phyloP scores from a whole-genome alignment of 2,888 invertebrate genomes.

The Miltochrista miniata region DNA sequence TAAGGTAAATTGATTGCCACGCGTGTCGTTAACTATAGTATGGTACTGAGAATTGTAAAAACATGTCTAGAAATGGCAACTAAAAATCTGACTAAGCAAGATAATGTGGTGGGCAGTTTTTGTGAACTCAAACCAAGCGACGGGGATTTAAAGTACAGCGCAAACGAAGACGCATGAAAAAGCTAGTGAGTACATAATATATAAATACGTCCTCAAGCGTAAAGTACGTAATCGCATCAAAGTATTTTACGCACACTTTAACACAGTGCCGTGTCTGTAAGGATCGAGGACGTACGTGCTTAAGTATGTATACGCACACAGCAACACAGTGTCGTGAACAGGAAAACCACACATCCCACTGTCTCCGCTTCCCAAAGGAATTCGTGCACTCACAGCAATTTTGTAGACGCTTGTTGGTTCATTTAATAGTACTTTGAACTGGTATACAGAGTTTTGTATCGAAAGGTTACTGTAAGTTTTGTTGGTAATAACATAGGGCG shows the following conservation, averaged over 20 bases:
- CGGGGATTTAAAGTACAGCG: too few species aligned
- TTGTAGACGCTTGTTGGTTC: conserved; percentile 42
- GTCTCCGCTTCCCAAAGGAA: conserved; percentile 25
- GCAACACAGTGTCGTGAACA: conserved; percentile 9
- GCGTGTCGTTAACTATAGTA: too few species aligned
- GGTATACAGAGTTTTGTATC: conserved; percentile 38
- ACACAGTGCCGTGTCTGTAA: neutral
- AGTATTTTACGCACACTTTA: neutral
- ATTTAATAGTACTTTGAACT: conserved; percentile 43
- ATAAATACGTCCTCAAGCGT: neutral
- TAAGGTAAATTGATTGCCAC: too few species aligned
- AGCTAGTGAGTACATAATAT: too few species aligned
- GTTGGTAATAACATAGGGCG: too few species aligned
- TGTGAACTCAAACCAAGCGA: too few species aligned
- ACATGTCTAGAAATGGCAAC: too few species aligned
- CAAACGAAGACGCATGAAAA: too few species aligned
- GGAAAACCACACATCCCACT: conserved; percentile 19
- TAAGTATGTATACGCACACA: conserved; percentile 1
- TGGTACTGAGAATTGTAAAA: too few species aligned
- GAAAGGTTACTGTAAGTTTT: conserved; percentile 34
- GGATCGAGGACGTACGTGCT: neutral
- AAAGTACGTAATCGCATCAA: neutral
- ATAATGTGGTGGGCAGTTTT: too few species aligned
- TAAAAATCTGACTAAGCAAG: too few species aligned
- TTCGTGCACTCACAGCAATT: conserved; percentile 52